Conservation (phyloP, 2,888 invertebrate species). For the Sisyra nigra region DNA sequence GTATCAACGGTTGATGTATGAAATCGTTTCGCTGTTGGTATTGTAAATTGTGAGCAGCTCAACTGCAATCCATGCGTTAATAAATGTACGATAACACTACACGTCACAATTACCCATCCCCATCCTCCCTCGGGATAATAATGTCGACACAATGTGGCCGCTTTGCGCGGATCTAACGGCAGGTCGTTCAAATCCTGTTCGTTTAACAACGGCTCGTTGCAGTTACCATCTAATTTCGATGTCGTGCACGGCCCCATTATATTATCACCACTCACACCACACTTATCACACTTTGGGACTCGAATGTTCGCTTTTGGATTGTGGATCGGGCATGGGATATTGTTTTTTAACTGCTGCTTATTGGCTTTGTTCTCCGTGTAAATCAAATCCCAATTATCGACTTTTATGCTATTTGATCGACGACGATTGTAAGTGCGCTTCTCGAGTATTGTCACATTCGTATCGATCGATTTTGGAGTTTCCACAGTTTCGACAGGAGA, state of each 20-base stretch:
- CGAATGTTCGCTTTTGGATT: conserved; percentile 10
- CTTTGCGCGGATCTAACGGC: conserved; percentile 24
- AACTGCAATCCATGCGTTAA: conserved; percentile 62
- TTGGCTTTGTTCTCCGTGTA: conserved; percentile 18
- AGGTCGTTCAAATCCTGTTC: conserved; percentile 17
- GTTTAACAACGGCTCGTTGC: conserved; percentile 15
- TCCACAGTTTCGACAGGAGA: too few relatives aligned
- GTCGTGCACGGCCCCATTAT: neutral
- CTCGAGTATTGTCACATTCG: conserved; percentile 4
- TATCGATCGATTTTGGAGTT: neutral
- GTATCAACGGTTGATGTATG: conserved; percentile 42
- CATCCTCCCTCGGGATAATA: conserved; percentile 80
- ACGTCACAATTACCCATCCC: conserved; percentile 68
- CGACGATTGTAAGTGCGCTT: conserved; percentile 12
- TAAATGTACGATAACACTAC: conserved; percentile 54
- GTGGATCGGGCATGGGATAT: conserved; percentile 10
- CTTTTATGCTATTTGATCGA: conserved; percentile 21
- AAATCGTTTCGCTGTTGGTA: conserved; percentile 40
- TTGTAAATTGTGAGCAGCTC: conserved; percentile 39
- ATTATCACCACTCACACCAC: conserved; percentile 2
- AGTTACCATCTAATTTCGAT: conserved; percentile 11
- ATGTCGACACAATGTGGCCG: conserved; percentile 40
- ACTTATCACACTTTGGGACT: neutral
- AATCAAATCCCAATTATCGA: conserved; percentile 26
- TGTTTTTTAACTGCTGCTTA: conserved; percentile 5